Base-by-base conservation (phyloP, 1,140 invertebrate species). In the Acyrthosiphon pisum region DNA sequence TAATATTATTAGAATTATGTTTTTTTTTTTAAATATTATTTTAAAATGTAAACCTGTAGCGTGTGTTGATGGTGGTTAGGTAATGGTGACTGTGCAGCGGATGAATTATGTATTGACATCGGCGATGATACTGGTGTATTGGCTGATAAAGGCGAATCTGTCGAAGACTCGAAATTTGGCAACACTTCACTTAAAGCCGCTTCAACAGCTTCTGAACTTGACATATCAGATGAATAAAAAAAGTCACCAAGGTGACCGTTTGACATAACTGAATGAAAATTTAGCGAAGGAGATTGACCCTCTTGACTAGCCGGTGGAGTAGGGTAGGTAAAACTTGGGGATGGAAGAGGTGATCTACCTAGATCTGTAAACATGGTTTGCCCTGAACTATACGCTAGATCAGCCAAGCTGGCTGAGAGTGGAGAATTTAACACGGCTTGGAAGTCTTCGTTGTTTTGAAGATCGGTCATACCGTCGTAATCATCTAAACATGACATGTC, bases 171-270 rank as follows among this genome's bases (percentile, higher is more conserved):
- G 96, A 97, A 96, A 56, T 96, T 97, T 7, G 97, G 97, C 35
- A 98, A 95, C 1, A 98, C 97, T 95, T 98, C 97, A 94, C 97
- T 97, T 46, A 98, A 95, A 1, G 97, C 97, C 95, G 97, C 97
- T 95, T 98, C 97, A 0, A 98, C 97, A 94, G 97, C 97, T 94
- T 97, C 97, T 35, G 97, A 97, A 90, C 97, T 97, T 1, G 97
- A 97, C 96, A 98, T 98, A 37, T 97, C 97, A n/a, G 97, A 97
- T n/a, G 97, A 97, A 95, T 97, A 98, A 95, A 98, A 98, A 0
- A 97, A 97, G 48, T 97, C 97, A 3, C 97, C 97, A 1, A 98
- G 95, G 6, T 94, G 94, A 68, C 94, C 94, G 30, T 94, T 94
- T 48, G 94, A 94, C 93, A 94, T 94, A 26, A 94, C 93, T 93